Conservation (phyloP, 2,888 invertebrate species). For the Odontothrips loti region DNA sequence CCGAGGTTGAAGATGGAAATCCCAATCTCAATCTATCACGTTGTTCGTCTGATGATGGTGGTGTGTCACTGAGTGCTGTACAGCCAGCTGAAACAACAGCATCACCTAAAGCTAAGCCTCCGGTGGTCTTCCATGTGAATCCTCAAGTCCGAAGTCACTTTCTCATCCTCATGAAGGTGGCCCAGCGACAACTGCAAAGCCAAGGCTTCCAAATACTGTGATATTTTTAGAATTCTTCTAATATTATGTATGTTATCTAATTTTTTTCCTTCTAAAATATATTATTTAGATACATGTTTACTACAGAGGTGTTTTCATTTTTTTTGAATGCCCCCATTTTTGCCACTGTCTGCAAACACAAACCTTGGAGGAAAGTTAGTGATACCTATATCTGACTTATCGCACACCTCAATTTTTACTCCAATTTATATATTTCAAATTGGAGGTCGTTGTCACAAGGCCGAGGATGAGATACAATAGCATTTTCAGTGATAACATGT, state of each 20-base stretch:
- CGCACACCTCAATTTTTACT: no score
- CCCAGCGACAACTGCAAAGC: slow-evolving; percentile 52
- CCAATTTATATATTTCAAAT: no score
- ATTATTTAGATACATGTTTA: no score
- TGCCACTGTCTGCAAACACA: no score
- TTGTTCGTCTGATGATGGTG: slow-evolving; percentile 37
- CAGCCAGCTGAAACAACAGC: slow-evolving; percentile 43
- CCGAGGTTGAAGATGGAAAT: neutral
- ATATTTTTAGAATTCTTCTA: slow-evolving; percentile 32
- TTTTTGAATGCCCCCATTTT: no score
- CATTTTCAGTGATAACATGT: neutral
- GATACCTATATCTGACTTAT: no score
- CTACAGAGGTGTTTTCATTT: no score
- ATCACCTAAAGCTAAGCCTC: slow-evolving; percentile 46
- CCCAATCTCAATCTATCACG: neutral
- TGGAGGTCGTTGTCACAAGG: no score
- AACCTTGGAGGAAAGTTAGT: no score
- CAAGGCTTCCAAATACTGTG: slow-evolving; percentile 53
- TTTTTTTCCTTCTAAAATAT: no score
- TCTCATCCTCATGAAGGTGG: slow-evolving; percentile 51
- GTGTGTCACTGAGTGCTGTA: slow-evolving; percentile 27
- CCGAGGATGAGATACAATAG: no score
- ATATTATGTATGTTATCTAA: neutral
- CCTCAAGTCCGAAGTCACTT: slow-evolving; percentile 52
- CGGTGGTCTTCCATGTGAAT: slow-evolving; percentile 42